These are phyloP conservation scores for Astropecten irregularis DNA, from an alignment of 53 echinoderm and acorn worm species.

Conservation along the genomic window DNA sequence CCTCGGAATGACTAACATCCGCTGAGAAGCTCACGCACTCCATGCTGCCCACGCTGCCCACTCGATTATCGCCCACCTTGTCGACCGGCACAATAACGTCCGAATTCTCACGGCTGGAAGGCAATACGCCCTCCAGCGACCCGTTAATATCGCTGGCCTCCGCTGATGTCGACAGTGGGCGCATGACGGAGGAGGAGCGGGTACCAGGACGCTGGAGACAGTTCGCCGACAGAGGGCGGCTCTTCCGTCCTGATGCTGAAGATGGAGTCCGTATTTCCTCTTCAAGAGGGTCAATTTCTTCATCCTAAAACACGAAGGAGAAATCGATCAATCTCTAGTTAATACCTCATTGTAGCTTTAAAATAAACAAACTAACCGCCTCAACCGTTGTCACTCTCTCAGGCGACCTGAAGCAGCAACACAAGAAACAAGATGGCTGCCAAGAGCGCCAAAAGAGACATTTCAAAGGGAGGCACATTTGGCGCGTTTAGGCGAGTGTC, in stretches of 20 bases:
- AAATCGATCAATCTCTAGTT: background rate
- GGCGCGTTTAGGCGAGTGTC: too few species aligned
- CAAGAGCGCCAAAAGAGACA: too few species aligned
- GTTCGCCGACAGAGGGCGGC: slow-evolving; percentile 26
- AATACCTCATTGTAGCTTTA: too few species aligned
- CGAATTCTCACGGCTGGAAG: background rate
- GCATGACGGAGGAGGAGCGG: slow-evolving; percentile 53
- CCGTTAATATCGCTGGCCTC: slow-evolving; percentile 14
- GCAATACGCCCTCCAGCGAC: slow-evolving; percentile 4
- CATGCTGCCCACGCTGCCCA: slow-evolving; percentile 17
- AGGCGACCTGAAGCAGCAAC: too few species aligned
- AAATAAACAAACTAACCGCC: too few species aligned
- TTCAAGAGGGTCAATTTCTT: slow-evolving; percentile 66
- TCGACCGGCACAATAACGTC: background rate
- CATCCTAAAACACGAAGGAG: slow-evolving; percentile 49
- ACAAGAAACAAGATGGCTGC: too few species aligned
- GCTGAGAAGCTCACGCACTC: slow-evolving; percentile 41
- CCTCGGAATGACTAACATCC: slow-evolving; percentile 7
- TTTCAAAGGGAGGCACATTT: too few species aligned
- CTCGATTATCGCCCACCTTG: background rate
- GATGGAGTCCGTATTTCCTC: slow-evolving; percentile 69
- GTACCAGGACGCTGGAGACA: slow-evolving; percentile 30
- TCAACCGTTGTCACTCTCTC: too few species aligned
- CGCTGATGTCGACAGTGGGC: slow-evolving; percentile 42
- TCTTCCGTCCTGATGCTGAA: slow-evolving; percentile 28